These are phyloP conservation scores for Drosophila ohnishii DNA, from an alignment of 1,140 invertebrate species.

Conservation along the genomic window DNA sequence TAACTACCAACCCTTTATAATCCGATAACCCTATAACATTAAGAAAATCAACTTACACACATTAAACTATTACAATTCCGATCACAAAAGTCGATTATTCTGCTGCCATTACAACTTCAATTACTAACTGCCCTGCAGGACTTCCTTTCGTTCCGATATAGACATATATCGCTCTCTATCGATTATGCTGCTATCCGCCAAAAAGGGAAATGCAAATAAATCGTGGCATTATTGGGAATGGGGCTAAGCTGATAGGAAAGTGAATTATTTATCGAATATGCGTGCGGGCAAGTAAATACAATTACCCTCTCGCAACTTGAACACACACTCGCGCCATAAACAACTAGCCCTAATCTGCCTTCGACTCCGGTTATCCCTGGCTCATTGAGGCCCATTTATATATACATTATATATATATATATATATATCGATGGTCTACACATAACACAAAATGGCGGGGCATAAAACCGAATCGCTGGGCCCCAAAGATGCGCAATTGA, in stretches of 20 bases:
- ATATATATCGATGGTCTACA: slow-evolving; percentile 34
- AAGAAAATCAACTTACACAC: not conserved
- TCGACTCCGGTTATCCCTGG: slow-evolving; percentile 3
- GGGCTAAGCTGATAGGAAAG: slow-evolving; percentile 38
- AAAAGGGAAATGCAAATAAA: slow-evolving; percentile 28
- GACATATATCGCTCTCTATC: slow-evolving; percentile 7
- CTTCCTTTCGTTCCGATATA: slow-evolving; percentile 7
- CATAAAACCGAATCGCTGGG: slow-evolving; percentile 67
- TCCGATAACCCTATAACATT: not conserved
- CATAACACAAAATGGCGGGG: slow-evolving; percentile 65
- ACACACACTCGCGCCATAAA: slow-evolving; percentile 37
- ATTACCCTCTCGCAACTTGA: slow-evolving; percentile 28
- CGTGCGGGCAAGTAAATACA: slow-evolving; percentile 43
- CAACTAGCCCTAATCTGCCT: slow-evolving; percentile 47
- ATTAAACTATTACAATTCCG: slow-evolving; percentile 6
- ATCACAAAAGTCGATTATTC: slow-evolving; percentile 13
- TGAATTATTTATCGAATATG: slow-evolving; percentile 54
- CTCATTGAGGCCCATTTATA: slow-evolving; percentile 28
- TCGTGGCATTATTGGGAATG: slow-evolving; percentile 17
- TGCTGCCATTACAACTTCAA: slow-evolving; percentile 5
- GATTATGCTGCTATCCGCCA: slow-evolving; percentile 3
- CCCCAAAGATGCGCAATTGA: slow-evolving; percentile 70
- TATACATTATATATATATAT: slow-evolving; percentile 1
- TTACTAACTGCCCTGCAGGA: slow-evolving; percentile 1
- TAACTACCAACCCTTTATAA: not conserved